A percentile compares a stretch with the other conserved stretches of the same genome.
These are phyloP conservation scores for Acrobasis consociella DNA, from an alignment of 2,888 invertebrate species.

Conservation along the genomic window DNA sequence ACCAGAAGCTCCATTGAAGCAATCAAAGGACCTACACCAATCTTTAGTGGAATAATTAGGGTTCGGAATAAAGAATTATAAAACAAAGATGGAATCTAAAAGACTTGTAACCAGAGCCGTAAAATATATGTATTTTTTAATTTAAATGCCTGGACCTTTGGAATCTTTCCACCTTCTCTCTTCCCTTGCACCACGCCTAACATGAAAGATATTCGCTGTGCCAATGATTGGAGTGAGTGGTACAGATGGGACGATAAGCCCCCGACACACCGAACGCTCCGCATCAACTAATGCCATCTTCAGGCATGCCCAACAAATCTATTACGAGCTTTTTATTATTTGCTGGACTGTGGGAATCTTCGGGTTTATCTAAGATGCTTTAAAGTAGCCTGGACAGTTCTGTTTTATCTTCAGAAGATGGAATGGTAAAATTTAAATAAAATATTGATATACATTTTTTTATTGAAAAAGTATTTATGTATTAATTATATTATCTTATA, in stretches of 20 bases:
- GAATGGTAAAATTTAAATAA: neutral
- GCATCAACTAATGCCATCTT: conserved; percentile 13
- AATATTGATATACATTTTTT: too few relatives aligned
- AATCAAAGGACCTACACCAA: too few relatives aligned
- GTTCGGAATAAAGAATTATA: too few relatives aligned
- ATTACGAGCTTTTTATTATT: conserved; percentile 1
- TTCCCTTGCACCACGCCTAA: conserved; percentile 30
- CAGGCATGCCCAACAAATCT: conserved; percentile 1
- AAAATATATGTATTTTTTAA: too few relatives aligned
- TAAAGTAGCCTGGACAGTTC: conserved; percentile 6
- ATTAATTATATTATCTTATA: too few relatives aligned
- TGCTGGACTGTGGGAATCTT: conserved; percentile 1
- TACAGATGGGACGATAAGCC: conserved; percentile 41
- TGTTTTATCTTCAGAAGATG: conserved; percentile 4
- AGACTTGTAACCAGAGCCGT: too few relatives aligned
- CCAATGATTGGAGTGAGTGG: conserved; percentile 44
- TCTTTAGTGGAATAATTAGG: too few relatives aligned
- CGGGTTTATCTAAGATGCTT: conserved; percentile 6
- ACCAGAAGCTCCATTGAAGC: too few relatives aligned
- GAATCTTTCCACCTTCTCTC: neutral
- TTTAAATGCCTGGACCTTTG: neutral
- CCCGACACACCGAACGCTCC: conserved; percentile 30
- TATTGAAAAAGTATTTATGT: too few relatives aligned
- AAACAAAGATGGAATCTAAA: too few relatives aligned
- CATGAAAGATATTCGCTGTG: conserved; percentile 37